Base-by-base conservation (phyloP, 2,113 vertebrate genomes). In the Ailurus styani region DNA sequence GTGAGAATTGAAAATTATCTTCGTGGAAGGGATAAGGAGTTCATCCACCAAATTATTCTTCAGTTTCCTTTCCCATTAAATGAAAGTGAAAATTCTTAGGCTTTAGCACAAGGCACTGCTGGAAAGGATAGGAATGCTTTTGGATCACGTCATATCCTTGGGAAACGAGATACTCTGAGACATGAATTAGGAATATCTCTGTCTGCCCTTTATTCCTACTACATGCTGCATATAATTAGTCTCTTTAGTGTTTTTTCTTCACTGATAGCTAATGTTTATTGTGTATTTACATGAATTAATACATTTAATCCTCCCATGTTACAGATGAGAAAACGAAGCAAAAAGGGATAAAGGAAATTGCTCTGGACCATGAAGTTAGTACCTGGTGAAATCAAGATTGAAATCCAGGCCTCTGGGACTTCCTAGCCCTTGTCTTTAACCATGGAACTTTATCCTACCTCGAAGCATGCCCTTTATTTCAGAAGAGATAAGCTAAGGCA, bases 311-410 rank as follows among this genome's bases (percentile, higher is more conserved):
- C 1, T 54, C 20, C 45, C 37, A 34, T 60, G 54, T 93, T 87
- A 90, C 13, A 79, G 54, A 84, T 84, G 57, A 86, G 84, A 85
- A 93, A 96, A 96, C 37, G 54, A 90, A 91, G 60, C n/a, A 81
- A 72, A 87, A 66, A 95, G 29, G 73, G 40, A 57, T 55, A 27
- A 79, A 93, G 21, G 70, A 91, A 95, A 62, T 60, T 73, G n/a
- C 17, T 9, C 27, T 75, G 27, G 6, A 66, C 29, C 25, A 18
- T 12, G 70, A 8, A 64, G 55, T 68, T 47, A 50, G 40, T 62
- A 45, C 7, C 8, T 90, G 42, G 25, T 68, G 57, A 82, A 83
- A 82, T 18, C 25, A 81, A 42, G 50, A 89, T 62, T 94, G 64
- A 75, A 92, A 90, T 70, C 54, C 18, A 82, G 79, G 72, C 37